A percentile compares a stretch with the other conserved stretches of the same genome.
phyloP scores from a whole-genome alignment of 2,797 vertebrate species.

The Hemitrygon akajei region DNA sequence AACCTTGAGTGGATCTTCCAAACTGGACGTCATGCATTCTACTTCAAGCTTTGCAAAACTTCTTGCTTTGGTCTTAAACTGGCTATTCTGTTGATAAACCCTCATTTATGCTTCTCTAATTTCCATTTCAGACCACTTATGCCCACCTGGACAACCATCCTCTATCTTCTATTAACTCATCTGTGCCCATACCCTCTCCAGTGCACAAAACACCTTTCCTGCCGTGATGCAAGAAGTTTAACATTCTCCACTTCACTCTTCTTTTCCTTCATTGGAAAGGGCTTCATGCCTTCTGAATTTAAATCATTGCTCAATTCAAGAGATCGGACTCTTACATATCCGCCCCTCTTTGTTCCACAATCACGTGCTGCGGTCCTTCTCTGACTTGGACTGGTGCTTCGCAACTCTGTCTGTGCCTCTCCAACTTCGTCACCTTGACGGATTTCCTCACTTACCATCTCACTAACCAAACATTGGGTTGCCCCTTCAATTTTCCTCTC shows the following conservation, averaged over 20 bases:
- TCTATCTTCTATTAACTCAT: background rate
- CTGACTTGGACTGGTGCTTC: background rate
- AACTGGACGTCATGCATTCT: background rate
- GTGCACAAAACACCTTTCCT: background rate
- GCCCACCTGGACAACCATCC: background rate
- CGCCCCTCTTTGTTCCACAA: background rate
- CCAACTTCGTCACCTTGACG: background rate
- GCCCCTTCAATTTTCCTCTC: background rate
- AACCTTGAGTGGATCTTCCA: background rate
- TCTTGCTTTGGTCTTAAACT: background rate
- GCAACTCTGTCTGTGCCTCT: background rate
- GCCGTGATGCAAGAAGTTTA: background rate
- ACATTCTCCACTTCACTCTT: background rate
- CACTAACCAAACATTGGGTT: background rate
- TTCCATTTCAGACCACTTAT: background rate
- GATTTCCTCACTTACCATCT: background rate
- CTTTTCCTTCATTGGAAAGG: no score
- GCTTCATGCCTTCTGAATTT: background rate
- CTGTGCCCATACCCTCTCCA: background rate
- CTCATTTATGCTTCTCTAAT: background rate
- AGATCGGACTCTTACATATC: no score
- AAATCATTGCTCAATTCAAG: background rate
- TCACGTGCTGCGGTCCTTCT: background rate
- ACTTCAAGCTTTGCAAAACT: background rate
- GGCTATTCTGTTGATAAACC: background rate